Evolutionary conservation across 2,797 vertebrate genomes (phyloP), one percentile per base, ranked within the genome.

Genomic region (Pagetopsis macropterus): DNA sequence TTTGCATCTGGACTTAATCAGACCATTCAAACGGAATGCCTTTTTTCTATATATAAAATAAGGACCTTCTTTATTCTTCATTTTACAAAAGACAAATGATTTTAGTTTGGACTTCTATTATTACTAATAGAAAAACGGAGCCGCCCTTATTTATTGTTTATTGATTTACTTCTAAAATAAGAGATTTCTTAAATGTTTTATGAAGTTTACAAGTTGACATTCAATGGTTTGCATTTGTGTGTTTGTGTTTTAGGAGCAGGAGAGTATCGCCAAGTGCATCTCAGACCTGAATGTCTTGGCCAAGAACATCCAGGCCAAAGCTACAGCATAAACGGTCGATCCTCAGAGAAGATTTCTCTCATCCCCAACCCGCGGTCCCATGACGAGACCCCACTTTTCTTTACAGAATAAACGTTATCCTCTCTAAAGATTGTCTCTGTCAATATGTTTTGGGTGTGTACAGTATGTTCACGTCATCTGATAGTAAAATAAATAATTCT

Each of bases 211-310:
- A 37, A 37, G 33, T 37, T 9, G 8, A 37, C 33, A 37, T 8
- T 37, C 8, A 37, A 7, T 37, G 33, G 33, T 37, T 37, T 37
- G 33, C 33, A 37, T 73, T 9, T 70, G 3, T 27, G 27, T 27
- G 17, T 86, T 63, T 81, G 61, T 87, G 41, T 93, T 87, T 69
- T 89, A 99, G 98, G 97, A 99, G 81, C 97, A 99, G 70, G 97
- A 97, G 60, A 98, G 96, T 72, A 96, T 99, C 57, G 93, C 96
- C 55, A 99, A 99, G 90, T 99, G 98, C 91, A 98, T 98, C 82
- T 17, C 94, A 58, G 97, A 99, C 87, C 94, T 99, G 81, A 98
- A 97, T 84, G 81, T 84, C 0, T 88, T 99, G 54, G 95, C 97
- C 8, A 97, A 95, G 90, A 75, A 82, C 1, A 89, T 91, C 16